Evolutionary conservation across 2,888 invertebrate genomes (phyloP).

Genomic region (Apantesis nais): DNA sequence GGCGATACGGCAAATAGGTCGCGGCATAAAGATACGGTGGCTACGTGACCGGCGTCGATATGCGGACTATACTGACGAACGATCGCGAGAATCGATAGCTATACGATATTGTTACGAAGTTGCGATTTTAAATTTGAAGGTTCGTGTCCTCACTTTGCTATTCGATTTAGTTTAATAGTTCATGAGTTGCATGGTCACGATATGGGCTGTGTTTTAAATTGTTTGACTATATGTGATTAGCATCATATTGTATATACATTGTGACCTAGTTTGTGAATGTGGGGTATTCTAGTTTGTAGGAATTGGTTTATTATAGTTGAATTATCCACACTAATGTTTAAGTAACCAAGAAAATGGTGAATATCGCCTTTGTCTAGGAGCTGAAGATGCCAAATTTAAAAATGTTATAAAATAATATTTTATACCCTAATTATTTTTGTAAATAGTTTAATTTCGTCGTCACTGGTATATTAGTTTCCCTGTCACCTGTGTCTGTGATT

Average conservation of each 20-base stretch:
- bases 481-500: no score
- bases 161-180: conserved; percentile 28
- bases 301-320: neutral
- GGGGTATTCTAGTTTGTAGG: neutral
- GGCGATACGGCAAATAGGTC: conserved; percentile 57
- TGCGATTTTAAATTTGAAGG: conserved; percentile 47
- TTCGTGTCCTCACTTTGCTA: conserved; percentile 33
- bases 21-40: conserved; percentile 54
- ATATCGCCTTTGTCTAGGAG: neutral
- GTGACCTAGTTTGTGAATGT: neutral
- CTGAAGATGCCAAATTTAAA: no score
- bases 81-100: conserved; percentile 43
- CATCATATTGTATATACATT: neutral
- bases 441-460: no score
- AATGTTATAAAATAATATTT: no score
- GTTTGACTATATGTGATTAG: neutral
- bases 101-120: conserved; percentile 34
- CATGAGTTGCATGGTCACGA: conserved; percentile 36
- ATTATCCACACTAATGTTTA: neutral
- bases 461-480: no score
- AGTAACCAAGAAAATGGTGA: neutral
- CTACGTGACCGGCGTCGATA: conserved; percentile 55
- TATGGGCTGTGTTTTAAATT: conserved; percentile 9
- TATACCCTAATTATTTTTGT: no score
- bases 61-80: conserved; percentile 48